Base-by-base conservation (phyloP, 1,140 invertebrate genomes). In the Drosophila azteca region DNA sequence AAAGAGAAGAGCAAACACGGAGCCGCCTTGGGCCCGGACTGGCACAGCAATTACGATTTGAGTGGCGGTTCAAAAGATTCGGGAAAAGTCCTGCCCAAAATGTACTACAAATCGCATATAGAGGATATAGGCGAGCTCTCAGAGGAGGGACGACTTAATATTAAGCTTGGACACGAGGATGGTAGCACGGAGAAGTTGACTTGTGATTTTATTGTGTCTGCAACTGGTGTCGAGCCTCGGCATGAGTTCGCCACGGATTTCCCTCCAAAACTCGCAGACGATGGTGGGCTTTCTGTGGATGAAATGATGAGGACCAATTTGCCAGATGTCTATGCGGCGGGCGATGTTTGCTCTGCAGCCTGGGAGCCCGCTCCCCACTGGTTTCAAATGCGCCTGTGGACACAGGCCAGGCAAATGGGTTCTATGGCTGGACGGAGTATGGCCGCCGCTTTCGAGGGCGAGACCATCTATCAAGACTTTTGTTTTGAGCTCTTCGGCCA, bases 381-480 rank as follows among this genome's bases (percentile, higher is more conserved):
- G 98, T 96, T 98, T 92, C 98, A 99, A 93, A 98, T 99, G 96
- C 93, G 98, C 51, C 91, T 99, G 2, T 99, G 99, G 99, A 98
- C 97, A 5, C 99, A 99, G 93, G 99, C 98, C 0, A 92, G 97
- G 67, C 98, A 99, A 92, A 99, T 99, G 98, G 99, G 98, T 9
- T 93, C 94, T 45, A 99, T 98, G 93, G 97, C 96, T 13, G 98
- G 97, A 0, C 96, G 97, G 91, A 95, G 95, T 65, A 99, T 99
- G 97, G 93, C 94, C 66, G 95, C 94, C 2, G 92, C 92, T 51
- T 80, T 94, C 1, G 93, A 91, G 17, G 92, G 93, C 11, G 95
- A 96, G 92, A 92, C 94, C 63, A 94, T 96, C 22, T 92, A 95
- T 39, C 95, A 96, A 93, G 98, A 99, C 91, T 98, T 99, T 92